Percentiles rank a stretch among this genome's conserved stretches.
Conservation (phyloP, 2,888 invertebrate species). For the Masnerella sp. region DNA sequence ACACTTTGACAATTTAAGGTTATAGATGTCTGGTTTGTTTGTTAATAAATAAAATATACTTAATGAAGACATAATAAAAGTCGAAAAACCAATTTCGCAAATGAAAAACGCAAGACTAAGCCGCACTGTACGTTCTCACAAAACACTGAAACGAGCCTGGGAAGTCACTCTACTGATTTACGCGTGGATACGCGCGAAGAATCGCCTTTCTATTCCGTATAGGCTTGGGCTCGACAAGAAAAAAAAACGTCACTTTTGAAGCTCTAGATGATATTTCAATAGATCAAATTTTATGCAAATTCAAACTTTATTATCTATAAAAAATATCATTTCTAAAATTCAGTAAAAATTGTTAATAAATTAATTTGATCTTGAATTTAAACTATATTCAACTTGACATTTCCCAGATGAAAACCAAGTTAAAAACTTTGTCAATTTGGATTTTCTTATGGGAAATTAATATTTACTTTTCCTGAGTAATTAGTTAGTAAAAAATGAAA, state of each 20-base stretch:
- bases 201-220: slow-evolving; percentile 52
- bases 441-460: not conserved
- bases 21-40: no score
- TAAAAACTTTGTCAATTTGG: not conserved
- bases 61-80: slow-evolving; percentile 4
- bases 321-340: no score
- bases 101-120: slow-evolving; percentile 15
- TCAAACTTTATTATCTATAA: no score
- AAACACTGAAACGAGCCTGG: slow-evolving; percentile 45
- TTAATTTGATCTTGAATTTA: no score
- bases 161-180: slow-evolving; percentile 57
- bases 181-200: slow-evolving; percentile 54
- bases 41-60: no score
- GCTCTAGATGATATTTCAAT: slow-evolving; percentile 4
- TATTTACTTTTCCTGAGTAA: no score
- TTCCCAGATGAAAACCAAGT: no score
- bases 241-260: slow-evolving; percentile 33
- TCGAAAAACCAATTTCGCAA: slow-evolving; percentile 7
- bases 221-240: slow-evolving; percentile 2
- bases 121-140: slow-evolving; percentile 30
- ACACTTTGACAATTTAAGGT: no score
- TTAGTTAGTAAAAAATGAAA: no score
- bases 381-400: no score
- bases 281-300: not conserved
- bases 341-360: no score